Evolutionary conservation across 2,888 invertebrate genomes (phyloP).

Genomic region (Tineola bisselliella): DNA sequence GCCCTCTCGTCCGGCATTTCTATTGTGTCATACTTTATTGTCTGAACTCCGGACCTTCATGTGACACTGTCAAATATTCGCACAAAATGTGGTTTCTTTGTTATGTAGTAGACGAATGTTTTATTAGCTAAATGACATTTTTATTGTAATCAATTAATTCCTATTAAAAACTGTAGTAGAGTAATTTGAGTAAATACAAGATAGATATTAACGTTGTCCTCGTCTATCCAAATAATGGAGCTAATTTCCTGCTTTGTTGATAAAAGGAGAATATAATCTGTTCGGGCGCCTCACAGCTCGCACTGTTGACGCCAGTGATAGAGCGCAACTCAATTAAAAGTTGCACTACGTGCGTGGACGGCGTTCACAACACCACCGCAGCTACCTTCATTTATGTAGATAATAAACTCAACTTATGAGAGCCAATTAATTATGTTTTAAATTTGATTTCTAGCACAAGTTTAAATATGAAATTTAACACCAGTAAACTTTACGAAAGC

Average conservation of each 20-base stretch:
- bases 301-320: conserved; percentile 58
- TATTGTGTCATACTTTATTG: conserved; percentile 56
- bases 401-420: conserved; percentile 59
- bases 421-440: conserved; percentile 59
- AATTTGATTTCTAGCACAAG: background rate
- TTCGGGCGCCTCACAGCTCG: conserved; percentile 46
- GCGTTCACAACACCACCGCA: conserved; percentile 27
- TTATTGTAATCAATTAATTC: background rate
- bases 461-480: conserved; percentile 30
- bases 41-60: conserved; percentile 40
- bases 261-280: conserved; percentile 32
- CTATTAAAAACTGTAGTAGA: background rate
- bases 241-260: conserved; percentile 16
- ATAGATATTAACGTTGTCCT: background rate
- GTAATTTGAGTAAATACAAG: background rate
- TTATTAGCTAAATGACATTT: no score
- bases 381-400: conserved; percentile 62
- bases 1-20: conserved; percentile 63
- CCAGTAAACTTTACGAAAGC: conserved; percentile 14
- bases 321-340: conserved; percentile 65
- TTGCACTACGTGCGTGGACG: conserved; percentile 65
- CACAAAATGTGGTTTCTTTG: background rate
- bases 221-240: conserved; percentile 12
- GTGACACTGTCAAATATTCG: background rate
- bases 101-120: no score